These are phyloP conservation scores for Limonius californicus DNA, from an alignment of 1,140 invertebrate genomes.

Conservation along the genomic window DNA sequence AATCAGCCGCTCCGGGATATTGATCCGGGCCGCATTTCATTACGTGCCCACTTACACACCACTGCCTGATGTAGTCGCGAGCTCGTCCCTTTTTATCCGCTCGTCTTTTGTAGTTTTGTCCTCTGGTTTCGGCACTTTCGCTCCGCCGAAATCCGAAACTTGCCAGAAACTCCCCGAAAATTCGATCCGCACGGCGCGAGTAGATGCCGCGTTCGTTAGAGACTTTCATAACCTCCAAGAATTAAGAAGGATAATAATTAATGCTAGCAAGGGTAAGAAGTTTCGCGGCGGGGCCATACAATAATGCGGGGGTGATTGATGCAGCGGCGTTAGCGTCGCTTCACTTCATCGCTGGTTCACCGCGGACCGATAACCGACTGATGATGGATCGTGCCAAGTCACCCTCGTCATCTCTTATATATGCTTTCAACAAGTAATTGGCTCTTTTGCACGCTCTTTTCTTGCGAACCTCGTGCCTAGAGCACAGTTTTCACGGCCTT, in stretches of 20 bases:
- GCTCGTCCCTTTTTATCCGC: conserved; percentile 4
- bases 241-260: neutral
- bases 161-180: neutral
- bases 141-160: neutral
- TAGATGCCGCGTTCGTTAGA: too few species aligned
- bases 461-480: too few species aligned
- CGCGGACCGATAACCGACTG: conserved; percentile 25
- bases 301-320: conserved; percentile 22
- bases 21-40: conserved; percentile 44
- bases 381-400: conserved; percentile 25
- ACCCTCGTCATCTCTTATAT: conserved; percentile 10
- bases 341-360: conserved; percentile 20
- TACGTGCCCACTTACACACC: conserved; percentile 35
- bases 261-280: neutral
- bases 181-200: too few species aligned
- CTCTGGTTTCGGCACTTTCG: neutral
- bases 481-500: too few species aligned
- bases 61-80: neutral
- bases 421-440: conserved; percentile 9
- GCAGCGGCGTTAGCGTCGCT: conserved; percentile 8
- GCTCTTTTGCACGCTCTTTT: neutral
- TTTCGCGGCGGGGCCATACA: neutral
- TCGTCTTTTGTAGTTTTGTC: neutral
- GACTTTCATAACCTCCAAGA: too few species aligned
- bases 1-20: conserved; percentile 43